Base-by-base conservation (phyloP, 2,797 vertebrate genomes). In the Pelobates cultripes region DNA sequence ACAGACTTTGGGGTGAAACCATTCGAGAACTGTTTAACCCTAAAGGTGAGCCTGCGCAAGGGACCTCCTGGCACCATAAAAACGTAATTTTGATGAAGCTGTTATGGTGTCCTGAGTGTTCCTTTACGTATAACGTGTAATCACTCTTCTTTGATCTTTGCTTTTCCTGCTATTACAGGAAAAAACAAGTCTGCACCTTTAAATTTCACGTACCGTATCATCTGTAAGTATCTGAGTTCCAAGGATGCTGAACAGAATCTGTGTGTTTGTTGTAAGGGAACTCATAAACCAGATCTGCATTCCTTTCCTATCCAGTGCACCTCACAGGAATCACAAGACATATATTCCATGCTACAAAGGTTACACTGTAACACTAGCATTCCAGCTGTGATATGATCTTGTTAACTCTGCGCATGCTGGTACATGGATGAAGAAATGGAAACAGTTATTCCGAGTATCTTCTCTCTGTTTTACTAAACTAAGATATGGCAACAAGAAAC, bases 281-380 rank as follows among this genome's bases (percentile, higher is more conserved):
- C 69, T 6, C 47, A 51, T 51, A 51, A 51, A 10, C 47, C 47
- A 53, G 61, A 13, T 51, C 4, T 17, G 43, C 75, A 83, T 78
- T 83, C 81, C 76, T 77, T 82, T 82, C 70, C 75, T 9, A 61
- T 47, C 81, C 81, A 69, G n/a, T 78, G 81, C 75, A 83, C 75
- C 63, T 73, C 75, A 61, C 17, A 42, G 28, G 51, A 74, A 74
- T 83, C 81, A 83, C 81, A 74, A 83, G 81, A 83, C 75, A 43
- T 43, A 69, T 70, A 73, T 61, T 61, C 28, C 43, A 60, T 73
- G 81, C 75, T 78, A 68, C 81, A 78, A n/a, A 74, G 44, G 70
- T 15, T 68, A 41, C 44, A 60, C 47, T 71, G 53, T 75, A 70
- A 74, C 8, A 17, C 73, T 45, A 61, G 44, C 64, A 69, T 60